Percentiles rank a stretch among this genome's conserved stretches.
phyloP scores from a whole-genome alignment of 2,113 vertebrate species.

The Rhegmatorhina hoffmannsi region DNA sequence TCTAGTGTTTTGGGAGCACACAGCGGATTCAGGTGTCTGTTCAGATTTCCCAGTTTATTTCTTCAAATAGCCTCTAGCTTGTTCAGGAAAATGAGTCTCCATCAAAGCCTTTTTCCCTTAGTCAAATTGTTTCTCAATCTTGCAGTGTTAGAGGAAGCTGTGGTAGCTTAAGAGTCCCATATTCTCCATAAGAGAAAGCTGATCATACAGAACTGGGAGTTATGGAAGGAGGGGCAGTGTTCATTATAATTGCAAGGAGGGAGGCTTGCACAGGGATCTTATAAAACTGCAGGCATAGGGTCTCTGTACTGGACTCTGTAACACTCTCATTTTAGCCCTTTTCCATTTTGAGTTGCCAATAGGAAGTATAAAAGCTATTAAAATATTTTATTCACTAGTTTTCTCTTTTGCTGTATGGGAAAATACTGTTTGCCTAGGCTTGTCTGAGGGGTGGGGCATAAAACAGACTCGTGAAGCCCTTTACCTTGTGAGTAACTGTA shows the following conservation, averaged over 20 bases:
- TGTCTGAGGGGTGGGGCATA: background rate
- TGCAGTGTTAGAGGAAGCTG: background rate
- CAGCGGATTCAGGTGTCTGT: background rate
- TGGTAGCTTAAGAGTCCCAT: background rate
- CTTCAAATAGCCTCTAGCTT: background rate
- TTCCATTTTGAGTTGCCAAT: background rate
- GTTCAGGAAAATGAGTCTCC: background rate
- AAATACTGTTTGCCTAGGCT: background rate
- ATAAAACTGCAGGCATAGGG: background rate
- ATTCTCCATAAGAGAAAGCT: background rate
- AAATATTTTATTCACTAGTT: background rate
- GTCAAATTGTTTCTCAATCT: background rate
- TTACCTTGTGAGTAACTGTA: background rate
- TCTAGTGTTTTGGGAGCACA: background rate
- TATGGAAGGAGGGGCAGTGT: background rate
- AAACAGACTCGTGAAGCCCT: background rate
- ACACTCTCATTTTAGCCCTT: background rate
- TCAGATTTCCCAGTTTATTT: slow-evolving; percentile 39
- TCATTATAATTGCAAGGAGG: background rate
- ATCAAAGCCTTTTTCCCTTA: background rate
- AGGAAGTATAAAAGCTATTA: background rate
- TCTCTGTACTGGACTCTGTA: background rate
- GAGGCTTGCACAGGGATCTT: background rate
- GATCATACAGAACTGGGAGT: background rate
- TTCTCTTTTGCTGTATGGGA: background rate